A percentile compares a stretch with the other conserved stretches of the same genome.
phyloP scores from a whole-genome alignment of 2,888 invertebrate genomes.

The Lepeophtheirus nordmannii region DNA sequence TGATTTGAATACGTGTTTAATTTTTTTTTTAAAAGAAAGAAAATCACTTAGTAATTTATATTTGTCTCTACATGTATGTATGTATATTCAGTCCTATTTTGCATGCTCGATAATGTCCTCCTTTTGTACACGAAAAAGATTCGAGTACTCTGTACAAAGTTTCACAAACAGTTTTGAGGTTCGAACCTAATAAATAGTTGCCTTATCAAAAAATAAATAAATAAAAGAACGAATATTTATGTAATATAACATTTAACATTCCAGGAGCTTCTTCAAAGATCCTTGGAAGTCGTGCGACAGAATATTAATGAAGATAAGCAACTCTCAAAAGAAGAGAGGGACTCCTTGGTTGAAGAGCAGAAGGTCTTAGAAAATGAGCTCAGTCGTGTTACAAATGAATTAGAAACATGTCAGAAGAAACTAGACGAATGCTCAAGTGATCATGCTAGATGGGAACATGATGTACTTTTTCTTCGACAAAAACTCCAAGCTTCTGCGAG shows the following conservation, averaged over 20 bases:
- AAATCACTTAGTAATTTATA: no score
- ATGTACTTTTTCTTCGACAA: constrained; percentile 1
- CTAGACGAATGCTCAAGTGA: constrained; percentile 13
- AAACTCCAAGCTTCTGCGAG: background rate
- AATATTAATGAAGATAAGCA: constrained; percentile 9
- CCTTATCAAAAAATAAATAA: background rate
- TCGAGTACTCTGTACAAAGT: background rate
- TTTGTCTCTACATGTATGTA: background rate
- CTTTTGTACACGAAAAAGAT: background rate
- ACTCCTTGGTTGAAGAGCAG: constrained; percentile 43
- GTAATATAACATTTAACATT: constrained; percentile 16
- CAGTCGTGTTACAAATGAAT: constrained; percentile 62
- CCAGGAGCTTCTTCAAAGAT: constrained; percentile 50
- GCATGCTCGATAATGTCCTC: background rate
- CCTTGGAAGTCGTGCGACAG: constrained; percentile 46
- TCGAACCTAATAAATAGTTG: background rate
- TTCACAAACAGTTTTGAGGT: background rate
- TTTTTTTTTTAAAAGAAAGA: background rate
- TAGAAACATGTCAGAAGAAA: constrained; percentile 45
- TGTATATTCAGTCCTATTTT: background rate
- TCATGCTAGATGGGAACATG: constrained; percentile 16
- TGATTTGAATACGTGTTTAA: background rate
- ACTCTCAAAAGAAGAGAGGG: constrained; percentile 7
- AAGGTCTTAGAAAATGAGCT: constrained; percentile 58
- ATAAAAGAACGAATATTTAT: background rate